These are phyloP conservation scores for Pipistrellus nathusii DNA, from an alignment of 2,797 vertebrate genomes.

Conservation along the genomic window DNA sequence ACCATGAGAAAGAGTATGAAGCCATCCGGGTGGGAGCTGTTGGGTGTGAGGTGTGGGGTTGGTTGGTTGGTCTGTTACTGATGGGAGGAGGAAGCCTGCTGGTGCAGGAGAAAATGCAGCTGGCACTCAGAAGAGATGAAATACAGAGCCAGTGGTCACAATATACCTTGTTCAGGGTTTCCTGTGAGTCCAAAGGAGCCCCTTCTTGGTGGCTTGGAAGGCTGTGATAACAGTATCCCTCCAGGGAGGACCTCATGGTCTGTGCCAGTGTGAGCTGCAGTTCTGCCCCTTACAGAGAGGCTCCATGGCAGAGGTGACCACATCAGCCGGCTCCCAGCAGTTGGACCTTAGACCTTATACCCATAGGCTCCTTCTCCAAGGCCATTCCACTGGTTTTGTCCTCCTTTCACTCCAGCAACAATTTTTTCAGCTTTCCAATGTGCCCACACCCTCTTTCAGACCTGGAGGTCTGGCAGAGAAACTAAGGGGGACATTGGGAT, in stretches of 20 bases:
- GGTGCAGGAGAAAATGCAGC: constrained; percentile 2
- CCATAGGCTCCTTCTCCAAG: neutral
- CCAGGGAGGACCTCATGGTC: neutral
- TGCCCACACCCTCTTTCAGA: neutral
- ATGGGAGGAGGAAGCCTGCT: neutral
- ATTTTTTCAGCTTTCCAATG: neutral
- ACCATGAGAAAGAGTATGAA: neutral
- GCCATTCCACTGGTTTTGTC: neutral
- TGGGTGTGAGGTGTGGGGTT: neutral
- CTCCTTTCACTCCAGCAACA: neutral
- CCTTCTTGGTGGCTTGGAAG: constrained; percentile 5
- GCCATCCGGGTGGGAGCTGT: neutral
- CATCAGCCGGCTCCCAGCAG: neutral
- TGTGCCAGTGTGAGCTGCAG: neutral
- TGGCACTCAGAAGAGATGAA: neutral
- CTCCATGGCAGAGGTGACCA: neutral
- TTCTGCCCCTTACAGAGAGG: constrained; percentile 16
- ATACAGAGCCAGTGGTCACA: neutral
- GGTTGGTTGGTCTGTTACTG: neutral
- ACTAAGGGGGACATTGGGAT: neutral
- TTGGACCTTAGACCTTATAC: neutral
- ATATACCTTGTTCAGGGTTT: constrained; percentile 36
- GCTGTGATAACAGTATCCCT: neutral
- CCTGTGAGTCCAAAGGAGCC: neutral
- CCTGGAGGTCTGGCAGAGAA: neutral